phyloP scores from a whole-genome alignment of 2,888 invertebrate species.

The Dorcus hopei region DNA sequence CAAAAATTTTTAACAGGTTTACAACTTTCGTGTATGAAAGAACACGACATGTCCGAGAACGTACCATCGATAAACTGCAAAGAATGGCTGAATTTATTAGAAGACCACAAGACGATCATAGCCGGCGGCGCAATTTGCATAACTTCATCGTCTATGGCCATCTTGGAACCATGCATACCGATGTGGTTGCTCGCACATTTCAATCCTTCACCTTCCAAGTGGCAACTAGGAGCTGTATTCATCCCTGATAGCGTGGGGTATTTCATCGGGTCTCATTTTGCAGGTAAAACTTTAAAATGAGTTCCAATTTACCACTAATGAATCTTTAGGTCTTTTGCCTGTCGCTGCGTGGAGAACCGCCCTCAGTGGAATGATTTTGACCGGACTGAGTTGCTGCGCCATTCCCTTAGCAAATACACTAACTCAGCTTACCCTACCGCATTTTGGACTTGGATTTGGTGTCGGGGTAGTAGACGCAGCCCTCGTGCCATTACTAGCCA shows the following conservation, averaged over 20 bases:
- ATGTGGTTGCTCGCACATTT: constrained; percentile 73
- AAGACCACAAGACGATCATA: constrained; percentile 62
- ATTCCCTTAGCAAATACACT: constrained; percentile 41
- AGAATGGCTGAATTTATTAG: constrained; percentile 57
- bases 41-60: constrained; percentile 18
- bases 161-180: constrained; percentile 78
- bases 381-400: constrained; percentile 42
- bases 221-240: constrained; percentile 79
- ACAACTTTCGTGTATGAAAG: constrained; percentile 32
- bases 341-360: constrained; percentile 43
- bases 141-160: constrained; percentile 78
- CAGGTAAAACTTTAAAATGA: constrained; percentile 51
- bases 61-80: constrained; percentile 27
- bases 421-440: constrained; percentile 67
- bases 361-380: constrained; percentile 40
- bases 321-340: constrained; percentile 40
- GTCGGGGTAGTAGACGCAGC: constrained; percentile 80
- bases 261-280: constrained; percentile 76
- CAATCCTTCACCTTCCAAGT: constrained; percentile 63
- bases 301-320: background rate
- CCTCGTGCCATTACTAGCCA: constrained; percentile 73
- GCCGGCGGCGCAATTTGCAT: constrained; percentile 69
- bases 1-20: constrained; percentile 27
- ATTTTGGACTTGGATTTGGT: constrained; percentile 72
- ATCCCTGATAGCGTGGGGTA: constrained; percentile 84